Base-by-base conservation (phyloP, 2,797 vertebrate species). In the Lacerta bilineata region DNA sequence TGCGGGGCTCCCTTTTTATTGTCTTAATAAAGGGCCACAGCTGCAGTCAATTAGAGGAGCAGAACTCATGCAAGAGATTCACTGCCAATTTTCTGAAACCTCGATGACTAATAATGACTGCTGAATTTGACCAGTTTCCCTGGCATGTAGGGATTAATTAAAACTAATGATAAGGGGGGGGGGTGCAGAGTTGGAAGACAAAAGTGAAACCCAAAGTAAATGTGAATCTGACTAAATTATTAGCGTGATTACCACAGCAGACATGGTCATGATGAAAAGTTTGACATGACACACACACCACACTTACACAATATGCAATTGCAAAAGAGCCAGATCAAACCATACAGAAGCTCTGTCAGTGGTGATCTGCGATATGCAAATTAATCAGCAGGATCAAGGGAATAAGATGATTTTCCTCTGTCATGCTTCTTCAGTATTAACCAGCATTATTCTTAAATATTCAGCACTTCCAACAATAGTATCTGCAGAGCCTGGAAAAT, bases 1-100 rank as follows among this genome's bases (percentile, higher is more conserved):
- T 90, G 55, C 41, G 15, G 80, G 85, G 78, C 2, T 86, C 23
- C 80, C 88, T 85, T 95, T 92, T 69, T 46, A 85, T 87, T 92
- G 91, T 78, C 89, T 87, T 11, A 78, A 87, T 89, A 89, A 93
- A 89, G 80, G 87, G 72, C 90, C 33, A 71, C 88, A 92, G 61
- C 27, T 91, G 89, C 41, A 91, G 77, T 94, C 91, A 93, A 94
- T 91, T 84, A 89, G 55, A 90, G 74, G 59, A 91, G 87, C 82
- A 95, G 84, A 93, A 93, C 89, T 69, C 76, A 96, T 93, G 86
- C 90, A 92, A 96, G 95, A 82, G 59, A 95, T 20, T 10, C 36
- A 0, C 91, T 90, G 83, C 87, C 82, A 93, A 93, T 5, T 88
- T 79, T 87, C 84, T 59, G 91, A 94, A 93, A 41, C 79, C 84